These are phyloP conservation scores for Puffinus mauretanicus DNA, from an alignment of 2,113 vertebrate genomes.

Conservation along the genomic window DNA sequence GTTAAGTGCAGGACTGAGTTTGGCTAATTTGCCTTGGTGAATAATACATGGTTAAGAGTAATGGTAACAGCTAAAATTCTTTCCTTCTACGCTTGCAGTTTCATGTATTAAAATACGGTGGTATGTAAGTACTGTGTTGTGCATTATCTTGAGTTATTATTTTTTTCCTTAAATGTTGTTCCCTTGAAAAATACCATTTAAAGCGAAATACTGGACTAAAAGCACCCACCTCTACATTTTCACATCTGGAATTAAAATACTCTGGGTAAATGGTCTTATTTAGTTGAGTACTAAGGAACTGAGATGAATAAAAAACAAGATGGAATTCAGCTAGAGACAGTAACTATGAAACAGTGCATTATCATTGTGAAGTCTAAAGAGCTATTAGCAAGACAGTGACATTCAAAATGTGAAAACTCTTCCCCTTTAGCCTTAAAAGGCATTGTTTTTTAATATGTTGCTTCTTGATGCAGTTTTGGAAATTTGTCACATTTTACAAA, in stretches of 20 bases:
- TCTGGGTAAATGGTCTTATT: not conserved
- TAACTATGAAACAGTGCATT: not conserved
- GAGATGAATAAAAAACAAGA: not conserved
- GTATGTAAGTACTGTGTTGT: not conserved
- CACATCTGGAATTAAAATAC: not conserved
- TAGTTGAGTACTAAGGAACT: not conserved
- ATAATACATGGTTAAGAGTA: not conserved
- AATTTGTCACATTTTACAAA: not conserved
- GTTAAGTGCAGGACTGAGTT: not conserved
- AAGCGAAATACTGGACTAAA: not conserved
- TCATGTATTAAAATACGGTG: not conserved
- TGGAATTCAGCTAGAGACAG: not conserved
- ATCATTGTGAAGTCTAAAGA: not conserved
- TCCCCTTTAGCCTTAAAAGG: not conserved
- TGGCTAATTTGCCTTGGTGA: not conserved
- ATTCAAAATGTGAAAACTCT: not conserved
- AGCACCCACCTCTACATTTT: not conserved
- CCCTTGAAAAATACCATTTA: not conserved
- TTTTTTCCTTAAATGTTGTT: not conserved
- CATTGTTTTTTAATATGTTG: not conserved
- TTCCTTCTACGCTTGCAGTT: not conserved
- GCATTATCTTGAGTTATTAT: not conserved
- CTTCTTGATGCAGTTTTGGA: not conserved
- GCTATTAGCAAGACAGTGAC: not conserved
- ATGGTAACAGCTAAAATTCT: not conserved